Evolutionary conservation across 2,888 invertebrate genomes (phyloP).

Genomic region (Eupithecia subfuscata): DNA sequence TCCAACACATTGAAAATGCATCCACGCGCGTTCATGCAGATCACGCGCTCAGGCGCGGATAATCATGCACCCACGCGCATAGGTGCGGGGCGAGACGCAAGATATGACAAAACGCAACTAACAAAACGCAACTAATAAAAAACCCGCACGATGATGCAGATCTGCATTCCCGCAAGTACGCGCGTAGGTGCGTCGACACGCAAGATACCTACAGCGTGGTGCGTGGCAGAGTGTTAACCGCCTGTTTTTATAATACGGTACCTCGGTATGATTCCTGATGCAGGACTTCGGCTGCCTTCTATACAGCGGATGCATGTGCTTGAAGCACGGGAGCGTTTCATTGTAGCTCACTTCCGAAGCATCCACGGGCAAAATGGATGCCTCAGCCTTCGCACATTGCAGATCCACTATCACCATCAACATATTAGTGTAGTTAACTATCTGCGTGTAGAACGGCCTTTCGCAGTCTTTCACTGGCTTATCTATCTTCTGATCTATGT

Average conservation of each 20-base stretch:
- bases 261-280: slow-evolving; percentile 90
- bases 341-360: slow-evolving; percentile 82
- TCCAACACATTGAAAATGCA: too few species aligned
- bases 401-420: slow-evolving; percentile 90
- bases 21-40: too few species aligned
- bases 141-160: too few species aligned
- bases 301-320: slow-evolving; percentile 84
- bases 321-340: slow-evolving; percentile 85
- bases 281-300: slow-evolving; percentile 89
- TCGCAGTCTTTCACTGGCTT: slow-evolving; percentile 71
- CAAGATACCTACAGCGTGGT: too few species aligned
- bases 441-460: slow-evolving; percentile 88
- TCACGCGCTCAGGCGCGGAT: too few species aligned
- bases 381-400: slow-evolving; percentile 83
- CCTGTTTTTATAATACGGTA: slow-evolving; percentile 63
- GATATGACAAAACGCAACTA: too few species aligned
- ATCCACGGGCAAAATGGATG: slow-evolving; percentile 70
- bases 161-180: too few species aligned
- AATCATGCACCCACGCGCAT: too few species aligned
- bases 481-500: slow-evolving; percentile 79
- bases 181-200: too few species aligned
- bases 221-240: too few species aligned
- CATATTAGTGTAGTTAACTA: slow-evolving; percentile 91
- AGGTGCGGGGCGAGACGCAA: too few species aligned
- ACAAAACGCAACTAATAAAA: too few species aligned